Evolutionary conservation across 2,888 invertebrate species (phyloP).

Genomic region (Agrochola macilenta): DNA sequence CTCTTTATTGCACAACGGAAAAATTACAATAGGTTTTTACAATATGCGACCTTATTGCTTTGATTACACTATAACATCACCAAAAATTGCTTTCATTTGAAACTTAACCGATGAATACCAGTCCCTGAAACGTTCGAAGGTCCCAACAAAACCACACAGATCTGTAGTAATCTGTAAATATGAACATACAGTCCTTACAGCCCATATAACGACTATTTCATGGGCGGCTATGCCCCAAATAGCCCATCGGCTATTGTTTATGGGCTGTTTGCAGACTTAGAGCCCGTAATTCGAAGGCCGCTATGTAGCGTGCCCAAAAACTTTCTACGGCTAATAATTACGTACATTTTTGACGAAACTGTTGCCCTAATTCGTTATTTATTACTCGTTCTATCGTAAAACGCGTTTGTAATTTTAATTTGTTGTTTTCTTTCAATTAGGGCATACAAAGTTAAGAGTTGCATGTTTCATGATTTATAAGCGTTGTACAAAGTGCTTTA

Average conservation of each 20-base stretch:
- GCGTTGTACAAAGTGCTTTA: background rate
- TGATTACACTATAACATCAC: constrained; percentile 8
- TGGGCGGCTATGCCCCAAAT: constrained; percentile 65
- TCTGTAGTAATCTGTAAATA: constrained; percentile 50
- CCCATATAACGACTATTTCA: constrained; percentile 69
- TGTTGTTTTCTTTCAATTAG: constrained; percentile 23
- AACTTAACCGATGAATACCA: background rate
- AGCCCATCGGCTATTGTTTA: constrained; percentile 71
- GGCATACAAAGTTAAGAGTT: background rate
- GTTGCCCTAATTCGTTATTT: constrained; percentile 43
- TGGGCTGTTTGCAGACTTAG: constrained; percentile 60
- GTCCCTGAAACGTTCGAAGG: background rate
- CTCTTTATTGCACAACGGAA: constrained; percentile 18
- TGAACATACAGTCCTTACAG: constrained; percentile 61
- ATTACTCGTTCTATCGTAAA: constrained; percentile 10
- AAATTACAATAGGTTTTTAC: constrained; percentile 6
- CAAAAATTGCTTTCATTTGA: background rate
- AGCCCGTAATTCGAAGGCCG: constrained; percentile 47
- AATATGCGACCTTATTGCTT: background rate
- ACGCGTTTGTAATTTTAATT: constrained; percentile 27
- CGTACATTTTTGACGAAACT: constrained; percentile 42
- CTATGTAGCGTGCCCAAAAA: constrained; percentile 46
- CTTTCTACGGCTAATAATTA: constrained; percentile 51
- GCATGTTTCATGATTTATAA: background rate
- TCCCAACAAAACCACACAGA: background rate